Percentiles rank a stretch among this genome's conserved stretches.
These are phyloP conservation scores for Drosophila obscura DNA, from an alignment of 1,140 invertebrate genomes.

Conservation along the genomic window DNA sequence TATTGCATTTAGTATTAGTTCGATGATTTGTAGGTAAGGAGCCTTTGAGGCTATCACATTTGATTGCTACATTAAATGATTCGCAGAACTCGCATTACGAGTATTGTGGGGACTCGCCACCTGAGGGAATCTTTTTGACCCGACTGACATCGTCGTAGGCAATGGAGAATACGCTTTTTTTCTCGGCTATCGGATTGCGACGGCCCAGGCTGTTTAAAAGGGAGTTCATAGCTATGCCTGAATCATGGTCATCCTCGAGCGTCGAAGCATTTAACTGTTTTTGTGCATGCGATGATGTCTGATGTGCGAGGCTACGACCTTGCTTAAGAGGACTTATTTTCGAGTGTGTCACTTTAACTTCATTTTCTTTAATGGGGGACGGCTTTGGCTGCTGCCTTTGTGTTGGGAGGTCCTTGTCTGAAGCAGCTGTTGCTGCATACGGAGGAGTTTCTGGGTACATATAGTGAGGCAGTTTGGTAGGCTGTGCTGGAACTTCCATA, in stretches of 20 bases:
- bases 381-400: slow-evolving; percentile 58
- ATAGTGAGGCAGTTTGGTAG: slow-evolving; percentile 87
- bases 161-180: slow-evolving; percentile 97
- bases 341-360: slow-evolving; percentile 71
- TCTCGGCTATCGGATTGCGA: slow-evolving; percentile 91
- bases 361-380: slow-evolving; percentile 80
- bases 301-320: slow-evolving; percentile 26
- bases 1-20: slow-evolving; percentile 51
- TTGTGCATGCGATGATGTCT: slow-evolving; percentile 45
- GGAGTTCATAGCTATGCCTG: slow-evolving; percentile 89
- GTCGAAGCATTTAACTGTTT: slow-evolving; percentile 80
- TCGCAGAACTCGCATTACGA: slow-evolving; percentile 45
- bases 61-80: slow-evolving; percentile 53
- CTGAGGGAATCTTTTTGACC: slow-evolving; percentile 80
- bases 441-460: slow-evolving; percentile 85
- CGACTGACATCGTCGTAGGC: slow-evolving; percentile 92
- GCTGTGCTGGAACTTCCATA: slow-evolving; percentile 87
- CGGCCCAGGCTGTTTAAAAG: slow-evolving; percentile 85
- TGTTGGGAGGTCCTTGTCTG: slow-evolving; percentile 31
- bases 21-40: slow-evolving; percentile 63
- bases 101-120: slow-evolving; percentile 81
- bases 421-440: slow-evolving; percentile 49
- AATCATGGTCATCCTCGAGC: slow-evolving; percentile 88
- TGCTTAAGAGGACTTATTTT: slow-evolving; percentile 63
- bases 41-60: slow-evolving; percentile 79